Evolutionary conservation across 2,113 vertebrate species (phyloP).

Genomic region (Oxyruncus cristatus): DNA sequence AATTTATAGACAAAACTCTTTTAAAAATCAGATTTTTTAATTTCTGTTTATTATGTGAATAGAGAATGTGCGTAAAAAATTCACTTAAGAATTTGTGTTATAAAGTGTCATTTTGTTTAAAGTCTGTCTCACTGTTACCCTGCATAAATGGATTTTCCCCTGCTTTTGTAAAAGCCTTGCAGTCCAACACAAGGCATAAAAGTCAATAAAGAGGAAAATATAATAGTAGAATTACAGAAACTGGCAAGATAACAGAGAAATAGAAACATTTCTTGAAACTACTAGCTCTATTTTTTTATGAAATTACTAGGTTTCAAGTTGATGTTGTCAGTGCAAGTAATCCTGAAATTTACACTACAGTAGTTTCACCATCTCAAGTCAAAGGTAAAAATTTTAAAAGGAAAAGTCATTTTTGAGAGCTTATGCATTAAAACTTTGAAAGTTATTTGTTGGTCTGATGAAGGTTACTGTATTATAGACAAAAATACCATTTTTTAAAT

Average conservation of each 20-base stretch:
- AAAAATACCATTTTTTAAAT: neutral
- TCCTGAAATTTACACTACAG: conserved; percentile 27
- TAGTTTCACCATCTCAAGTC: neutral
- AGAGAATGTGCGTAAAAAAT: neutral
- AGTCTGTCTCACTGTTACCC: neutral
- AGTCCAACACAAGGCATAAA: neutral
- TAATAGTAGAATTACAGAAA: neutral
- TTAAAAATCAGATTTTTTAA: neutral
- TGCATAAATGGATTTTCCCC: neutral
- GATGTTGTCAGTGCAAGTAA: conserved; percentile 21
- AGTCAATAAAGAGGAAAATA: neutral
- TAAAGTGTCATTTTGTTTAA: neutral
- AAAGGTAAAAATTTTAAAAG: neutral
- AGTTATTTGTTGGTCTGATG: neutral
- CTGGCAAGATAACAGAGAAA: neutral
- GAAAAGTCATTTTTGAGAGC: neutral
- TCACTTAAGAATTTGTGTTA: neutral
- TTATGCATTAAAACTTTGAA: neutral
- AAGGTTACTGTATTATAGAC: neutral
- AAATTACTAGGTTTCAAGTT: conserved; percentile 15
- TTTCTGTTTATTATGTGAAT: neutral
- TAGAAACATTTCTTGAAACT: neutral
- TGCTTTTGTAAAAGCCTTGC: neutral
- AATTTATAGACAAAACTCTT: neutral
- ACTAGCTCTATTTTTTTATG: neutral